A percentile compares a stretch with the other conserved stretches of the same genome.
These are phyloP conservation scores for Chiridota heheva DNA, from an alignment of 35 echinoderm and acorn worm species.

Conservation along the genomic window DNA sequence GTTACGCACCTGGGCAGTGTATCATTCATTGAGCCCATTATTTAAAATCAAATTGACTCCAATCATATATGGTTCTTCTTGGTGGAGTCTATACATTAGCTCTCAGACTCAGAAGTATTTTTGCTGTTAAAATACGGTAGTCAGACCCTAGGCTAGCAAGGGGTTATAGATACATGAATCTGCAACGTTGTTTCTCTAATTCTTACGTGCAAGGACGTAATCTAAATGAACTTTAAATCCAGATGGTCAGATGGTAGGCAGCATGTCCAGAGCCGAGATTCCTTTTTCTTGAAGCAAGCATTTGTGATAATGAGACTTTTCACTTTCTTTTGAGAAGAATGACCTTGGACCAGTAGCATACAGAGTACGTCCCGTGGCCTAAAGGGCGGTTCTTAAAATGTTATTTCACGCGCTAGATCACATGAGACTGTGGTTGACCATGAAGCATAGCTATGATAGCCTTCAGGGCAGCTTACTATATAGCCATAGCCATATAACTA, in stretches of 20 bases:
- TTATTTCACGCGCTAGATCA: too few species aligned
- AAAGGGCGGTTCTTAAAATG: too few species aligned
- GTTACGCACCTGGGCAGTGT: neutral
- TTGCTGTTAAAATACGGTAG: constrained; percentile 3
- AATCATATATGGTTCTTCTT: neutral
- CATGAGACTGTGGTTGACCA: too few species aligned
- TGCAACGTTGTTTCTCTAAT: neutral
- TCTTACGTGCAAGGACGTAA: neutral
- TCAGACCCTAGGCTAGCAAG: neutral
- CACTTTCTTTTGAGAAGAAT: too few species aligned
- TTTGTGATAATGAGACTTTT: neutral
- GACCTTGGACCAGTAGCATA: too few species aligned
- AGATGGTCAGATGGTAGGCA: neutral
- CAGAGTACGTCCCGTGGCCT: too few species aligned
- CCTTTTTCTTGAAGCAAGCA: neutral
- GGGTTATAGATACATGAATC: neutral
- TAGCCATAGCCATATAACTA: too few species aligned
- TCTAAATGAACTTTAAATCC: too few species aligned
- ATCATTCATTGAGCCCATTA: neutral
- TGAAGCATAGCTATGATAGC: too few species aligned
- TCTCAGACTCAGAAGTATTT: neutral
- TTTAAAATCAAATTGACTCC: neutral
- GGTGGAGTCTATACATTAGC: neutral
- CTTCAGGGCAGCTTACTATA: too few species aligned
- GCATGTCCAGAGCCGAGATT: neutral